Evolutionary conservation across 2,888 invertebrate genomes (phyloP).

Genomic region (Mesorhabditis spiculigera): DNA sequence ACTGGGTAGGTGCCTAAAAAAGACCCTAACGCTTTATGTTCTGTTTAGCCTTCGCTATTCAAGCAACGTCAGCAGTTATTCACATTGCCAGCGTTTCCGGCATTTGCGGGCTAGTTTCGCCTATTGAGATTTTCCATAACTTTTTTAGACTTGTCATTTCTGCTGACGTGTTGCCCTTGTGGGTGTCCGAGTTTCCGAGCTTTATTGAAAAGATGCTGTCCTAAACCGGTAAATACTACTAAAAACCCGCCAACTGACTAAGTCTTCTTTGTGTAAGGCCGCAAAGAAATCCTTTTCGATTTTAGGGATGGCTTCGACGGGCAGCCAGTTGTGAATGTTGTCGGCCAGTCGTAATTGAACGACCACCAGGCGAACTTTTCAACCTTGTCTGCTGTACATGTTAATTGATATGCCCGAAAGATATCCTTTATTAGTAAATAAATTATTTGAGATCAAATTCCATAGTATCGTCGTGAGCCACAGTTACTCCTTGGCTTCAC

Average conservation of each 20-base stretch:
- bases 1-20: not conserved
- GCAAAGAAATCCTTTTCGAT: not conserved
- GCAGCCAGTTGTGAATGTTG: not conserved
- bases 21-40: not conserved
- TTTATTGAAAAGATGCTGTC: conserved; percentile 5
- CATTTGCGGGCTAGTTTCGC: conserved; percentile 4
- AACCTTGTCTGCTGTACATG: conserved; percentile 1
- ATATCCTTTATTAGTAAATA: not conserved
- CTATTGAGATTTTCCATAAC: not conserved
- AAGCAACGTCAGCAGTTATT: not conserved
- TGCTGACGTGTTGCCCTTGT: not conserved
- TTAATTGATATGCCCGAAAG: not conserved
- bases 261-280: not conserved
- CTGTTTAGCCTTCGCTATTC: not conserved
- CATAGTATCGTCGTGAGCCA: not conserved
- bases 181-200: not conserved
- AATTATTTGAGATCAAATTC: too few species aligned
- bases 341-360: not conserved
- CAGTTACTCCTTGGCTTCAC: not conserved
- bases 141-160: not conserved
- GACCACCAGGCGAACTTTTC: not conserved
- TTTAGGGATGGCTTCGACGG: conserved; percentile 2
- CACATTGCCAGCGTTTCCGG: not conserved
- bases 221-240: not conserved
- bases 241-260: not conserved